Evolutionary conservation across 2,797 vertebrate species (phyloP), one percentile per base, ranked within the genome.

Genomic region (Cossypha dichroa): DNA sequence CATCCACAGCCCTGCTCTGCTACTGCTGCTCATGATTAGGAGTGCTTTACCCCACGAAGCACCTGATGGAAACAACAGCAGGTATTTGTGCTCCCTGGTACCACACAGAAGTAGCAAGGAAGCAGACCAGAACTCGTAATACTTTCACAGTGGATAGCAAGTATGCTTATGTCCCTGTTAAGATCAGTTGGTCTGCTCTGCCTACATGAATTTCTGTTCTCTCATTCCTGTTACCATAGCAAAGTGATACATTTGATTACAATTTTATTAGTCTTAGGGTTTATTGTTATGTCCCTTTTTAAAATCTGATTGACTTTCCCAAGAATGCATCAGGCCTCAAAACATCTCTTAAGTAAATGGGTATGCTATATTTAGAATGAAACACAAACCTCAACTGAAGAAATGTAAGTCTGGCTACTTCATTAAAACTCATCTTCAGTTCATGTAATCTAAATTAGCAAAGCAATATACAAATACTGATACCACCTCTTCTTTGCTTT

Each of bases 221-320:
- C 81, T 92, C 95, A 93, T 69, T 97, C 82, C 79, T 91, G 97
- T 97, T 97, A 95, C 96, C 97, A 98, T 96, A 97, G 96, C 90
- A 94, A 98, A 98, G 79, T 68, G 90, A 97, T 88, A 96, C 92
- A 96, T 94, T 97, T 91, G 93, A 81, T 97, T 92, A 90, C 94
- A 95, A 93, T 96, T 96, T 95, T 78, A 95, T 85, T 43, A 95
- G 76, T 83, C 91, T 95, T 90, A 78, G 69, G 94, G 92, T 96
- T 94, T 95, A 94, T 87, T 82, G 67, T 93, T 91, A 95, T 36
- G 84, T 76, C 82, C 80, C 88, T 94, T 96, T 94, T 82, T 64
- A 93, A 94, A 93, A 90, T 79, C 88, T 49, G 87, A 93, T 64
- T 96, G 73, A 94, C 73, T 94, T 95, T 88, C 46, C 63, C 70